Conservation (phyloP, 2,797 vertebrate genomes). For the Mus minutoides region DNA sequence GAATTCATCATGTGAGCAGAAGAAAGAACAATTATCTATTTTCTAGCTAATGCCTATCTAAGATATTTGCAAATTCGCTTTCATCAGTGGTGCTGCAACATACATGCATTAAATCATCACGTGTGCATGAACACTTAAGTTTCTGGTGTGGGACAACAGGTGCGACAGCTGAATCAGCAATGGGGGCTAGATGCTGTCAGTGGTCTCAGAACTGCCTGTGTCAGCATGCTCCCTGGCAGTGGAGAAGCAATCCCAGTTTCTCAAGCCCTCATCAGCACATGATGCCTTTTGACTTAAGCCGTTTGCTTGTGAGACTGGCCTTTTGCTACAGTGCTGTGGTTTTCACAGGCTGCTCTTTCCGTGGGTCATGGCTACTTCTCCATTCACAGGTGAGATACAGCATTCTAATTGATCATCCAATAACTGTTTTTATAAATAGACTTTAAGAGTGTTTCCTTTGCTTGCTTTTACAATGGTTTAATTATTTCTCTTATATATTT, state of each 20-base stretch:
- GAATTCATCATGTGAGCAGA: background rate
- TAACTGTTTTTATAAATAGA: background rate
- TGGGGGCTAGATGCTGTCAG: background rate
- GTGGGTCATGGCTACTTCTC: background rate
- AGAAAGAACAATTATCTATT: background rate
- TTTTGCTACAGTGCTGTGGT: background rate
- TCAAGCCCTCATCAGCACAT: background rate
- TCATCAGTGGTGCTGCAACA: background rate
- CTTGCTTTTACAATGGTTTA: background rate
- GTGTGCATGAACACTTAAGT: background rate
- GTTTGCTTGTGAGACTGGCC: background rate
- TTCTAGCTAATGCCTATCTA: background rate
- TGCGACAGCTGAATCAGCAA: background rate
- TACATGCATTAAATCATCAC: background rate
- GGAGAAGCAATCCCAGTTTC: too few relatives aligned
- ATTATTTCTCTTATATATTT: background rate
- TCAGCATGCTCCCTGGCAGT: background rate
- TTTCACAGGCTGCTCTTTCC: background rate
- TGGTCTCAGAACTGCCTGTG: background rate
- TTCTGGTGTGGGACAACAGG: background rate
- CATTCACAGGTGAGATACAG: background rate
- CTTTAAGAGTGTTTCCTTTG: background rate
- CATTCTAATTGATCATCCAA: background rate
- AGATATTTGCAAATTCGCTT: background rate
- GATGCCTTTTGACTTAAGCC: background rate